These are phyloP conservation scores for Sepioteuthis lessoniana DNA, from an alignment of 2,888 invertebrate genomes.

Conservation along the genomic window DNA sequence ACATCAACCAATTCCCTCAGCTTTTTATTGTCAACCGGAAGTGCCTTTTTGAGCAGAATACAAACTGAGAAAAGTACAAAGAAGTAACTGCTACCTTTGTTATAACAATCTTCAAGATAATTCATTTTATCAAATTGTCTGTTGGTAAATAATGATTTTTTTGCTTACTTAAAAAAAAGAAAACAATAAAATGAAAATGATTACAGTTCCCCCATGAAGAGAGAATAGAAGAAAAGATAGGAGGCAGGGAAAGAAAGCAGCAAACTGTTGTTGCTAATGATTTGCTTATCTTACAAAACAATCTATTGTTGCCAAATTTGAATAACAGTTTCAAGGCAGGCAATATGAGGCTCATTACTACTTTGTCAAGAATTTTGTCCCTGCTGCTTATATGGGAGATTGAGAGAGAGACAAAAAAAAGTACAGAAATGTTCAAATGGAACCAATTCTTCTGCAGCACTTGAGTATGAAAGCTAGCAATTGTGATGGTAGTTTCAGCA, in stretches of 20 bases:
- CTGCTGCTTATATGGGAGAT: background rate
- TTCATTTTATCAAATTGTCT: too few species aligned
- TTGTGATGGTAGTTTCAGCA: background rate
- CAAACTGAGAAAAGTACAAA: too few species aligned
- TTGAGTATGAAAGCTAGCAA: constrained; percentile 18
- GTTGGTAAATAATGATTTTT: too few species aligned
- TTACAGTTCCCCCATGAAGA: background rate
- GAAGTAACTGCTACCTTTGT: too few species aligned
- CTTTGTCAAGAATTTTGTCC: background rate
- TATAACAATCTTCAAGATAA: too few species aligned
- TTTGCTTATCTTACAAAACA: background rate
- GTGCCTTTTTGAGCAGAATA: too few species aligned
- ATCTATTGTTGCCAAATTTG: background rate
- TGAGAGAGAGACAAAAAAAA: background rate
- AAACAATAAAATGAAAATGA: too few species aligned
- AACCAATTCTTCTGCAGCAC: background rate
- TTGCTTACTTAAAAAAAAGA: too few species aligned
- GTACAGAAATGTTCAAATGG: background rate
- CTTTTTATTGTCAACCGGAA: too few species aligned
- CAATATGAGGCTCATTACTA: background rate
- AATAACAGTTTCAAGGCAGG: background rate
- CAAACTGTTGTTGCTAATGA: background rate
- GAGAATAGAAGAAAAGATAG: background rate
- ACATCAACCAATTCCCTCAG: too few species aligned
- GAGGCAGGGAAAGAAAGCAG: background rate